Base-by-base conservation (phyloP, 2,888 invertebrate genomes). In the Eristalis pertinax region DNA sequence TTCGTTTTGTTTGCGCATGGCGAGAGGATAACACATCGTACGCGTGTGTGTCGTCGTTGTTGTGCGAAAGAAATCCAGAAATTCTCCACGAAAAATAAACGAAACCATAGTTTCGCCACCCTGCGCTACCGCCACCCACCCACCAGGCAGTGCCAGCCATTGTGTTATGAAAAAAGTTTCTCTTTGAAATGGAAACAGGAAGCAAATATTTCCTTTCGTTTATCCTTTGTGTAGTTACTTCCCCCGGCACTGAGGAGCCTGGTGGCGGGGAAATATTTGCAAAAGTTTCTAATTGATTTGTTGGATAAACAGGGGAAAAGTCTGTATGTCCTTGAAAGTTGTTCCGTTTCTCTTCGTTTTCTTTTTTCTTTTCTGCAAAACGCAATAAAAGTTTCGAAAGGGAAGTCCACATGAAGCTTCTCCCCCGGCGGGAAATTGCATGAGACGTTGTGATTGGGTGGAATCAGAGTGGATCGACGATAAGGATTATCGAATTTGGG, bases 251-350 rank as follows among this genome's bases (percentile, higher is more conserved):
- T 38, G 13, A 11, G 38, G 38, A 19, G 43, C 4, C 8, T 8
- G 22, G 24, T 15, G 26, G 56, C 7, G 26, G 81, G 73, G 38
- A 26, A 70, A 68, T 75, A 70, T 86, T 86, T 87, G 76, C 64
- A 73, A 84, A 87, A 87, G 79, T 87, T 87, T 87, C 79, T 87
- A 87, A 87, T 87, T 87, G 87, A 84, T 87, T 83, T 87, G 79
- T 87, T 80, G 79, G 75, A 68, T 79, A 87, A 83, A 87, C 79
- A 83, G 75, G 43, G 69, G 74, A 79, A 15, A 60, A 26, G n/a
- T 75, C 26, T 79, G 64, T 67, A 43, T 75, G 84, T 78, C 83
- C 75, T 79, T 75, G 67, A 68, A 78, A 68, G 41, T 32, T 32
- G 32, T 32, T 70, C 15, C 43, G 43, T 75, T 69, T 35, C 26